Percentiles rank a stretch among this genome's conserved stretches.
These are phyloP conservation scores for Plestiodon gilberti DNA, from an alignment of 2,113 vertebrate genomes.

Conservation along the genomic window DNA sequence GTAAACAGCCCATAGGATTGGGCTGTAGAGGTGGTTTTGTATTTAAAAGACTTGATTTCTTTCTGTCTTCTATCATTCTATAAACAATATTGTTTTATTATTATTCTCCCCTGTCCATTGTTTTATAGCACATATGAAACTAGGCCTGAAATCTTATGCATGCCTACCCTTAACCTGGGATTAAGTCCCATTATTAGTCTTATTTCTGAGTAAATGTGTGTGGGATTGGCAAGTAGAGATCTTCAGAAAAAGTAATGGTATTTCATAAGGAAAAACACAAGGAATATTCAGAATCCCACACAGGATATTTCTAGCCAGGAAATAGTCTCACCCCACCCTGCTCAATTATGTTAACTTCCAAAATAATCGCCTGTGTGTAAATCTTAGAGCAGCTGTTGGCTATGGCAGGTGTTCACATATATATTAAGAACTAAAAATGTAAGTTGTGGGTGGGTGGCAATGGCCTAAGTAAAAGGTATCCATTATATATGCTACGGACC, in stretches of 20 bases:
- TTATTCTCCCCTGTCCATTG: conserved; percentile 28
- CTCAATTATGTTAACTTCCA: rapidly evolving
- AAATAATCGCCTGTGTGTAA: not conserved
- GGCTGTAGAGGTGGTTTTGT: not conserved
- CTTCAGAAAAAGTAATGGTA: not conserved
- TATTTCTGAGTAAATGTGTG: not conserved
- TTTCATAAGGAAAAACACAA: not conserved
- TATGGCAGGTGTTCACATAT: not conserved
- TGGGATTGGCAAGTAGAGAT: not conserved
- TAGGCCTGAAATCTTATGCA: not conserved
- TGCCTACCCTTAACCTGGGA: not conserved
- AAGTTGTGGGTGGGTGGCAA: not conserved
- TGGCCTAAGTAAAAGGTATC: not conserved
- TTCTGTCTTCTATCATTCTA: not conserved
- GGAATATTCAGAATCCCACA: conserved; percentile 2
- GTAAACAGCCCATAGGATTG: conserved; percentile 10
- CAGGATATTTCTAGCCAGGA: not conserved
- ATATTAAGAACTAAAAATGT: not conserved
- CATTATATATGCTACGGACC: not conserved
- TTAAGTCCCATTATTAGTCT: not conserved
- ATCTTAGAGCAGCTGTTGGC: not conserved
- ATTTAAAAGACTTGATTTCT: not conserved
- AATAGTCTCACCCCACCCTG: not conserved
- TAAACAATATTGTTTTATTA: not conserved
- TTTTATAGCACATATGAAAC: not conserved